Evolutionary conservation across 2,113 vertebrate genomes (phyloP), one percentile per base, ranked within the genome.

Genomic region (Amphiprion percula): DNA sequence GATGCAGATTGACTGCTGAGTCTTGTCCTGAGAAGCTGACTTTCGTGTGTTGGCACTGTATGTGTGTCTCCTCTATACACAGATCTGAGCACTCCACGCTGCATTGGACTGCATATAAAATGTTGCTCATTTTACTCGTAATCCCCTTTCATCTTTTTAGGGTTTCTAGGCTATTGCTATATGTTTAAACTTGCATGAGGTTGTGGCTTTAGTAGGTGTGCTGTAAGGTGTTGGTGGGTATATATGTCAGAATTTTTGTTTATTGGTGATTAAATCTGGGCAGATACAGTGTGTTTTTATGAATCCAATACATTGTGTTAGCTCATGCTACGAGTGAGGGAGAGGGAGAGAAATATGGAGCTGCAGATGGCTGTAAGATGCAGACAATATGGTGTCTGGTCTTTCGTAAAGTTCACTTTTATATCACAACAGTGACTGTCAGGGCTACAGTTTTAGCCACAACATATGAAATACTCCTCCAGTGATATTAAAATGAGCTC

Each of bases 391-490:
- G 17, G 26, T 52, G 28, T 53, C n/a, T 53, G 19, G 19, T 53
- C 21, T 23, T 23, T 23, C 21, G 23, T 55, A 5, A 50, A 50
- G 23, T 24, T 55, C 41, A 58, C 21, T 52, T 52, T 52, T 52
- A 21, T 21, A 52, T 52, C 49, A 21, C 19, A 52, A n/a, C 49
- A 52, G 49, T 21, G 17, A 21, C 49, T 9, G 49, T 50, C 14
- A 12, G 10, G 26, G 15, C 2, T 50, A 46, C 16, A 28, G 12
- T 65, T 67, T 52, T 39, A 33, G 53, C 12, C 26, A 17, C 53
- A 58, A 26, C 44, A 49, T 59, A 37, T 50, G 19, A 47, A 50
- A 68, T 55, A 26, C 23, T 63, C 46, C 52, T 47, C 23, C 59
- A 56, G 3, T 58, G 2, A 19, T 46, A 50, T 71, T 70, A 30